Conservation (phyloP, 2,888 invertebrate genomes). For the Brenthis hecate region DNA sequence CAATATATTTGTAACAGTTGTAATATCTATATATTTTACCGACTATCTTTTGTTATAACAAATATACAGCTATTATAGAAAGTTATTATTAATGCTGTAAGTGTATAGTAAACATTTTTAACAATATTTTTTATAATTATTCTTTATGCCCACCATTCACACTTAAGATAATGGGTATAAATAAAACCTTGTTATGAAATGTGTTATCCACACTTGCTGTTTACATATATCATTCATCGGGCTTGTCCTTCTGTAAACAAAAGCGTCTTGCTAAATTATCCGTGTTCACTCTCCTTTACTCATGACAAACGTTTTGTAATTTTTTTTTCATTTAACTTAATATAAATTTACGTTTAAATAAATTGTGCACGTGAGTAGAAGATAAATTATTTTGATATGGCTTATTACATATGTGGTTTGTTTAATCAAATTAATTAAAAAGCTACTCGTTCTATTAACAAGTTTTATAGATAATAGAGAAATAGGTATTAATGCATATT, state of each 20-base stretch:
- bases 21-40: too few species aligned
- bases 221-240: conserved; percentile 10
- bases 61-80: background rate
- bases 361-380: background rate
- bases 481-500: too few species aligned
- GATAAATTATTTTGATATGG: too few species aligned
- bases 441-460: too few species aligned
- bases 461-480: too few species aligned
- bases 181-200: conserved; percentile 10
- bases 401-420: too few species aligned
- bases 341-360: background rate
- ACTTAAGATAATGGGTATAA: conserved; percentile 9
- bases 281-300: conserved; percentile 1
- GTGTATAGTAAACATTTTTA: background rate
- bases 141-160: background rate
- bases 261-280: conserved; percentile 3
- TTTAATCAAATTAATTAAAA: too few species aligned
- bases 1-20: too few species aligned
- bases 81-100: background rate
- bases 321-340: too few species aligned
- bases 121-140: background rate
- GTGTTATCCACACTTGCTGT: conserved; percentile 8
- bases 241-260: conserved; percentile 6
- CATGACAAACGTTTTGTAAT: background rate
- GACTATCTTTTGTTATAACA: too few species aligned